Evolutionary conservation across 2,888 invertebrate species (phyloP).

Genomic region (Zootermopsis nevadensis): DNA sequence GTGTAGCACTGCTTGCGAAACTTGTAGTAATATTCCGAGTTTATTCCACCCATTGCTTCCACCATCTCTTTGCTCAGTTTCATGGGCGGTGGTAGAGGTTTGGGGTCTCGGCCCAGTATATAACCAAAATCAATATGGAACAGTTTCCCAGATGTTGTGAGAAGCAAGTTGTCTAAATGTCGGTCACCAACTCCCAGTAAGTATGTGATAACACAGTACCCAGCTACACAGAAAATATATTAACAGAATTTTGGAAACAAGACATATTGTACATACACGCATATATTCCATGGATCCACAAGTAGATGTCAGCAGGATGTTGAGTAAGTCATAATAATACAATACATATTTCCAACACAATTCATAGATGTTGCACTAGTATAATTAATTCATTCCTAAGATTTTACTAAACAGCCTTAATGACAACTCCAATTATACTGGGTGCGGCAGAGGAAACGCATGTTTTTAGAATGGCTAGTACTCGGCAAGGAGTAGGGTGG

Average conservation of each 20-base stretch:
- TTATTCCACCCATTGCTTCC: slow-evolving; percentile 94
- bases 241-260: neutral
- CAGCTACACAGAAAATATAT: slow-evolving; percentile 69
- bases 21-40: slow-evolving; percentile 92
- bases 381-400: no score
- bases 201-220: slow-evolving; percentile 98
- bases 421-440: no score
- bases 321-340: no score
- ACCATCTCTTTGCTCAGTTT: slow-evolving; percentile 99
- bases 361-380: no score
- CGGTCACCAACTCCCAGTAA: slow-evolving; percentile 97
- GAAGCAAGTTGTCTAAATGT: slow-evolving; percentile 95
- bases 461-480: no score
- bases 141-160: slow-evolving; percentile 89
- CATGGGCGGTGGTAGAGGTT: slow-evolving; percentile 99
- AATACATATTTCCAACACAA: no score
- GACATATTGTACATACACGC: no score
- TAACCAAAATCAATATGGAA: slow-evolving; percentile 99
- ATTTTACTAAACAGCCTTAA: no score
- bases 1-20: slow-evolving; percentile 96
- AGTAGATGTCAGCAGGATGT: no score
- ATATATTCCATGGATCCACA: no score
- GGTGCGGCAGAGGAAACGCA: no score
- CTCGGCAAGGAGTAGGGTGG: no score
- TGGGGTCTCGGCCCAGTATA: slow-evolving; percentile 97